Base-by-base conservation (phyloP, 2,888 invertebrate species). In the Polydrusus cervinus region DNA sequence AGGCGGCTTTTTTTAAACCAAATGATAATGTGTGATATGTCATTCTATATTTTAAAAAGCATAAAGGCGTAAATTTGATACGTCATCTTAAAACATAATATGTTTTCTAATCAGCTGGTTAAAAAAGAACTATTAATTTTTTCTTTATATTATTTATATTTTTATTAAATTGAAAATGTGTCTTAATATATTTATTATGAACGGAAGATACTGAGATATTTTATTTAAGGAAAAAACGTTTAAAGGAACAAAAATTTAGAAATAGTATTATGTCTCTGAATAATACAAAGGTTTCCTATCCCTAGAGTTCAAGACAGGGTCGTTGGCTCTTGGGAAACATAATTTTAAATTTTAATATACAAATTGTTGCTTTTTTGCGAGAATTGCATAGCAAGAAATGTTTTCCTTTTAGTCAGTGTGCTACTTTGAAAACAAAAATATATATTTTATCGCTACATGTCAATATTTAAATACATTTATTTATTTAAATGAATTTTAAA, bases 331-430 rank as follows among this genome's bases (percentile, higher is more conserved):
- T 49, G 47, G 16, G 47, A 16, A 49, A 13, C 14, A 49, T 49
- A 49, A 49, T 49, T 49, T 49, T 49, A 49, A 49, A 49, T 16
- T 49, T 49, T 49, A 49, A 49, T 16, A 49, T 9, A 49, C 47
- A 49, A n/a, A 49, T 16, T 49, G 47, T 49, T 49, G 16, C 16
- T 14, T 49, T 47, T 49, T 49, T 16, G 47, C 9, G 16, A 16
- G 14, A 16, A 49, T n/a, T 49, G 14, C 8, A 9, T 16, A 16
- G 47, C 1, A 49, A 16, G 47, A 49, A 49, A 49, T n/a, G 47
- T 43, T 13, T 43, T 43, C 43, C 34, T 34, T 34, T 25, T 43
- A 43, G 1, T 6, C 43, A 13, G 43, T 43, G 43, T 43, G 43
- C n/a, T 10, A 43, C 43, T 2, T 43, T 6, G n/a, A 43, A 43